phyloP scores from a whole-genome alignment of 2,113 vertebrate species.

The Alligator mississippiensis region DNA sequence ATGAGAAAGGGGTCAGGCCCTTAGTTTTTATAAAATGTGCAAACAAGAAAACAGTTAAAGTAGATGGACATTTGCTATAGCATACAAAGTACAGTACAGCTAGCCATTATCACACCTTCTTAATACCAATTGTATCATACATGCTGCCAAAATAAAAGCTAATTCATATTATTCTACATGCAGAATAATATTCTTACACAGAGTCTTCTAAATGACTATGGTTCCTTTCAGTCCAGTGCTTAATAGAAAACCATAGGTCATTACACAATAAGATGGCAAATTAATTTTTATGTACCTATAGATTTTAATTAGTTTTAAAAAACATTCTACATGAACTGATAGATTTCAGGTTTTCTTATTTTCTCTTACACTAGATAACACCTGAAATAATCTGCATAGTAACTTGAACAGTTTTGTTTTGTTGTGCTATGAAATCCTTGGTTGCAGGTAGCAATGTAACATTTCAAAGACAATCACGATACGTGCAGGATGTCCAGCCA shows the following conservation, averaged over 20 bases:
- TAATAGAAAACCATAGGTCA: not conserved
- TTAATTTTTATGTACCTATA: constrained; percentile 30
- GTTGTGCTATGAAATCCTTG: constrained; percentile 58
- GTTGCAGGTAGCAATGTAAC: constrained; percentile 75
- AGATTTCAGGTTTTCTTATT: constrained; percentile 54
- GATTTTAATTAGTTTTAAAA: constrained; percentile 79
- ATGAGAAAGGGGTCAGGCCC: rapidly evolving
- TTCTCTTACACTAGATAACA: constrained; percentile 65
- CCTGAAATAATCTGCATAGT: constrained; percentile 79
- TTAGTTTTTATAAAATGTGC: rapidly evolving
- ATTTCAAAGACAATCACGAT: constrained; percentile 79
- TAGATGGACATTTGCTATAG: not conserved
- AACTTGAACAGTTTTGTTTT: constrained; percentile 57
- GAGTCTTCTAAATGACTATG: rapidly evolving
- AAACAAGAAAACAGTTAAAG: not conserved
- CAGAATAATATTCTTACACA: rapidly evolving
- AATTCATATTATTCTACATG: rapidly evolving
- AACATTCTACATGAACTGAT: constrained; percentile 70
- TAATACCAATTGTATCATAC: not conserved
- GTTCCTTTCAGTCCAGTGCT: not conserved
- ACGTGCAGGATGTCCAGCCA: constrained; percentile 81
- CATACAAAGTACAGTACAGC: not conserved
- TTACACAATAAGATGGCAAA: constrained; percentile 53
- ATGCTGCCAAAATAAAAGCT: not conserved
- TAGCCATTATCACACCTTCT: not conserved